Evolutionary conservation across 1,140 invertebrate genomes (phyloP), one percentile per base, ranked within the genome.

Genomic region (Euura saliciscinereae): DNA sequence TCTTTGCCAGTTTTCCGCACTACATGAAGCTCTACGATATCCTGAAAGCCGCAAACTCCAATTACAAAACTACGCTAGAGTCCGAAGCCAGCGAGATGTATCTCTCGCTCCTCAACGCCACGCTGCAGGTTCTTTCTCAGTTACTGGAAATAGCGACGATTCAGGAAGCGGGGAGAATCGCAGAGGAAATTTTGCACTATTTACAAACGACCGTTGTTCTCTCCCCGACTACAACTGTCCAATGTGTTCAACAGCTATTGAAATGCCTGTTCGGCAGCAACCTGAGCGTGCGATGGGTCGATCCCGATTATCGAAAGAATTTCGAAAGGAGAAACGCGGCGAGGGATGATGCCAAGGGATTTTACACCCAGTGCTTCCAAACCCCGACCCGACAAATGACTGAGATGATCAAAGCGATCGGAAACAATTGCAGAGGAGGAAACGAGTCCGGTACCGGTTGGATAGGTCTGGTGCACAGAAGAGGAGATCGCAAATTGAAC

Each of bases 231-330:
- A 83, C 87, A 1, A 92, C 94, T 1, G 90, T 97, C 0, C 89
- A 91, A 46, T 96, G 94, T 84, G 93, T 97, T 0, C 92, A 94
- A 44, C 95, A 97, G 88, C 80, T 97, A 1, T 80, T 97, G 6
- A 96, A 96, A 85, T 93, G 93, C 77, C 84, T 97, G 2, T 97
- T 96, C 86, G 93, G 93, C 2, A 93, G 92, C 0, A 96, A 97
- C 80, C 88, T 96, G 75, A 88, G 90, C 8, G 90, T 90, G n/a
- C 91, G 93, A 44, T 92, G 92, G 85, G 86, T 76, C 2, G 90
- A 90, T 71, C 85, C 87, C 13, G 80, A 79, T 13, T 66, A 76
- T 0, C 72, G 78, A 0, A 80, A 76, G n/a, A 82, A 73, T 67
- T 45, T 77, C 0, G 74, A 84, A 2, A 76, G 79, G 5, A 77